Evolutionary conservation across 2,888 invertebrate genomes (phyloP).

Genomic region (Drosophila formosana): DNA sequence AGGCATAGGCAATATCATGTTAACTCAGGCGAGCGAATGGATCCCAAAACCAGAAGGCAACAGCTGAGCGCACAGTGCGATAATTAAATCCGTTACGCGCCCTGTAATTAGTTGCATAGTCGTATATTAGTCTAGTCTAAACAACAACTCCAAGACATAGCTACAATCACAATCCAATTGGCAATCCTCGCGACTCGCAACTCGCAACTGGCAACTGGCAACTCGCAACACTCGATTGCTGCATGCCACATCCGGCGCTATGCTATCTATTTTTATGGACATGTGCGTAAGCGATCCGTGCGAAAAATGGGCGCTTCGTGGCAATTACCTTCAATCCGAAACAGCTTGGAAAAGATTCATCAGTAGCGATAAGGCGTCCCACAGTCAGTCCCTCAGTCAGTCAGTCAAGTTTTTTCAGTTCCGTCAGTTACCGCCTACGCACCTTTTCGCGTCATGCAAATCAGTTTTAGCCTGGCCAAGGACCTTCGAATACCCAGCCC

Average conservation of each 20-base stretch:
- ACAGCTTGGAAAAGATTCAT: constrained; percentile 73
- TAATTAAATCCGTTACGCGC: constrained; percentile 79
- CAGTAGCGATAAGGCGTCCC: constrained; percentile 66
- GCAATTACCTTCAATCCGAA: constrained; percentile 81
- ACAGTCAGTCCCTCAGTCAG: not conserved
- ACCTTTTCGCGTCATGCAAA: constrained; percentile 72
- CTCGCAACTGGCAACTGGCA: not conserved
- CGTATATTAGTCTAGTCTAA: constrained; percentile 4
- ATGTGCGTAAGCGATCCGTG: constrained; percentile 83
- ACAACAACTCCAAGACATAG: not conserved
- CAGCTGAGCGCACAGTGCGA: constrained; percentile 68
- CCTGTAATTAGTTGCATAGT: constrained; percentile 77
- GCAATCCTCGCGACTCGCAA: not conserved
- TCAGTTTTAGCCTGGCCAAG: constrained; percentile 49
- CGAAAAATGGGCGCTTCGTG: constrained; percentile 83
- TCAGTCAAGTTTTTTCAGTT: constrained; percentile 21
- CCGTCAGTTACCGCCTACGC: constrained; percentile 69
- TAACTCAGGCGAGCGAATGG: constrained; percentile 2
- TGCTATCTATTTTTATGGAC: constrained; percentile 73
- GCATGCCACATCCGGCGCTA: constrained; percentile 51
- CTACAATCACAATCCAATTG: constrained; percentile 13
- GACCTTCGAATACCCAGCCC: constrained; percentile 24
- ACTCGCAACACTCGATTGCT: constrained; percentile 6
- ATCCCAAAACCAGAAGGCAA: constrained; percentile 52
- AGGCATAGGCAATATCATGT: constrained; percentile 1